A percentile compares a stretch with the other conserved stretches of the same genome.
These are phyloP conservation scores for Scaptomyza caliginosa DNA, from an alignment of 2,888 invertebrate genomes.

Conservation along the genomic window DNA sequence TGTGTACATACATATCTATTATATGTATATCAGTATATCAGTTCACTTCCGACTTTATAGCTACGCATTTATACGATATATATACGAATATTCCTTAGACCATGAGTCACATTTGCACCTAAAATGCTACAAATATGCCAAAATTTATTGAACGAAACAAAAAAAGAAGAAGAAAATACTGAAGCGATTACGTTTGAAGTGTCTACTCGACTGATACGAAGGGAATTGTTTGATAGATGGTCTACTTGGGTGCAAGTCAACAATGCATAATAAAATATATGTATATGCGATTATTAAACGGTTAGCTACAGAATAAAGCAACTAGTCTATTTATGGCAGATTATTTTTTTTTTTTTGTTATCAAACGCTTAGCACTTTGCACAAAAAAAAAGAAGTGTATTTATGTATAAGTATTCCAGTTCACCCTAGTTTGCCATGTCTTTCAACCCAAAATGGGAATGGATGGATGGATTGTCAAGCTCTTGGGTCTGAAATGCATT, in stretches of 20 bases:
- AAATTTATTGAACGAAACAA: conserved; percentile 5
- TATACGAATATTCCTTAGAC: background rate
- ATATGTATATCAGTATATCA: no score
- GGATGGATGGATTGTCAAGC: conserved; percentile 71
- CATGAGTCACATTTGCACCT: conserved; percentile 63
- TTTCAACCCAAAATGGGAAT: conserved; percentile 29
- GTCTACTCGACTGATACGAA: conserved; percentile 28
- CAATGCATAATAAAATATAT: conserved; percentile 3
- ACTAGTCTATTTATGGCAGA: conserved; percentile 36
- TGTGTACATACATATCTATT: background rate
- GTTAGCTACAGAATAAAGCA: no score
- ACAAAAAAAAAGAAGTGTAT: conserved; percentile 1
- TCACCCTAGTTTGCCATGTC: conserved; percentile 2
- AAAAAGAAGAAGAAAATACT: background rate
- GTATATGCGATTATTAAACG: background rate
- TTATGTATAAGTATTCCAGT: conserved; percentile 41
- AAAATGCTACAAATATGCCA: conserved; percentile 10
- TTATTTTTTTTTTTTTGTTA: conserved; percentile 41
- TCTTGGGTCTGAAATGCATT: conserved; percentile 45
- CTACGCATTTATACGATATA: background rate
- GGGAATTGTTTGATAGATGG: conserved; percentile 30
- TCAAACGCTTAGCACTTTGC: conserved; percentile 30
- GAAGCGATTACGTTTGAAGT: conserved; percentile 21
- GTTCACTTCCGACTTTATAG: conserved; percentile 24
- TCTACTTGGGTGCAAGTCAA: background rate